These are phyloP conservation scores for Callospermophilus lateralis DNA, from an alignment of 2,113 vertebrate species.

Conservation along the genomic window DNA sequence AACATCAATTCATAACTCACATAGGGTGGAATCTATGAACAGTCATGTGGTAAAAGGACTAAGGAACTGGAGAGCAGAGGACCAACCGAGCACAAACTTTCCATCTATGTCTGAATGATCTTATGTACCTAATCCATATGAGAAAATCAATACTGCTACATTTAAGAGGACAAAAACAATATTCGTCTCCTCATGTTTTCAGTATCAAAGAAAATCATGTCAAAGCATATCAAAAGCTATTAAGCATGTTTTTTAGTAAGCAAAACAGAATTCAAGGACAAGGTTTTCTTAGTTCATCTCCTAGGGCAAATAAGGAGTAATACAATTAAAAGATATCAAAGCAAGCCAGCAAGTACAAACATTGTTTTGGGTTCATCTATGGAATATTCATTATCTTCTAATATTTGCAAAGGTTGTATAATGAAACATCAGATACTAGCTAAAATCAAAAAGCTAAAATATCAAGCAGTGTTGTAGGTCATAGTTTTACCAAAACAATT, in stretches of 20 bases:
- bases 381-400: not conserved
- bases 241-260: not conserved
- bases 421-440: not conserved
- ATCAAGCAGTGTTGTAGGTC: not conserved
- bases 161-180: not conserved
- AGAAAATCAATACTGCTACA: not conserved
- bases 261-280: slow-evolving; percentile 14
- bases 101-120: not conserved
- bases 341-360: not conserved
- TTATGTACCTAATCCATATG: not conserved
- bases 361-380: not conserved
- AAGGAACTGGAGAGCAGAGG: not conserved
- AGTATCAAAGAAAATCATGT: slow-evolving; percentile 27
- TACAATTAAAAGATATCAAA: slow-evolving; percentile 50
- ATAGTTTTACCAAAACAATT: slow-evolving; percentile 1
- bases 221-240: not conserved
- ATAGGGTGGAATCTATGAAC: not conserved
- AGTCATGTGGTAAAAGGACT: not conserved
- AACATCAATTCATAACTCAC: not conserved
- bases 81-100: not conserved
- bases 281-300: not conserved
- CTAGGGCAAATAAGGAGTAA: not conserved
- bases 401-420: not conserved
- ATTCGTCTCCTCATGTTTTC: not conserved
- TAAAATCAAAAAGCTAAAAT: not conserved